phyloP scores from a whole-genome alignment of 2,797 vertebrate genomes.

The Chelidonichthys spinosus region DNA sequence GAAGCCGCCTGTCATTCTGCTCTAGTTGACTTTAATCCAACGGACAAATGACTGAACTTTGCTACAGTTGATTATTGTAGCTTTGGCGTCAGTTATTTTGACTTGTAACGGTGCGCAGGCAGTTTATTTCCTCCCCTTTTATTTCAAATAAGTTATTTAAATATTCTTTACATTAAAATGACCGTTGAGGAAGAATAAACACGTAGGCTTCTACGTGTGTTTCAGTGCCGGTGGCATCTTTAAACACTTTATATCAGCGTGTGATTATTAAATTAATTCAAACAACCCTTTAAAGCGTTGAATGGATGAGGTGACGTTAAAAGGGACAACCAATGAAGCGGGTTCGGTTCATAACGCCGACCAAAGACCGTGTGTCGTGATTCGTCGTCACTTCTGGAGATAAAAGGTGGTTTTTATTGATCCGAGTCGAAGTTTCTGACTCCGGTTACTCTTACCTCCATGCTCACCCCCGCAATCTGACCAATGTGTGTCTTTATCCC shows the following conservation, averaged over 20 bases:
- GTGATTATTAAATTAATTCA: too few species aligned
- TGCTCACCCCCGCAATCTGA: slow-evolving; percentile 76
- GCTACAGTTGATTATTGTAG: neutral
- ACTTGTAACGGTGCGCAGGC: neutral
- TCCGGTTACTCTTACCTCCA: slow-evolving; percentile 84
- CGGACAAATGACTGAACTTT: neutral
- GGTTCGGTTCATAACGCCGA: slow-evolving; percentile 35
- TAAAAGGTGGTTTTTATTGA: slow-evolving; percentile 37
- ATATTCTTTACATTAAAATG: too few species aligned
- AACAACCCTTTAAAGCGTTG: neutral
- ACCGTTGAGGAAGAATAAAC: too few species aligned
- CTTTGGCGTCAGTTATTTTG: neutral
- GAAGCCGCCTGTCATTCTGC: slow-evolving; percentile 6
- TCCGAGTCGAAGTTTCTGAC: slow-evolving; percentile 39
- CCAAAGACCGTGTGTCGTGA: slow-evolving; percentile 45
- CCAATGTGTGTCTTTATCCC: slow-evolving; percentile 67
- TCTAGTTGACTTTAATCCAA: neutral
- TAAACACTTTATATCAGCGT: neutral
- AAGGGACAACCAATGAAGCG: neutral
- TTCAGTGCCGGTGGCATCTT: too few species aligned
- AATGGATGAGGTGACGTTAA: neutral
- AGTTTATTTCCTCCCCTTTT: neutral
- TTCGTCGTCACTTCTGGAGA: slow-evolving; percentile 25
- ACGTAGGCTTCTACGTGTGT: too few species aligned
- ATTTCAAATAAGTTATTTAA: too few species aligned